Percentiles rank a stretch among this genome's conserved stretches.
Evolutionary conservation across 2,888 invertebrate genomes (phyloP).

Genomic region (Nephrotoma flavescens): DNA sequence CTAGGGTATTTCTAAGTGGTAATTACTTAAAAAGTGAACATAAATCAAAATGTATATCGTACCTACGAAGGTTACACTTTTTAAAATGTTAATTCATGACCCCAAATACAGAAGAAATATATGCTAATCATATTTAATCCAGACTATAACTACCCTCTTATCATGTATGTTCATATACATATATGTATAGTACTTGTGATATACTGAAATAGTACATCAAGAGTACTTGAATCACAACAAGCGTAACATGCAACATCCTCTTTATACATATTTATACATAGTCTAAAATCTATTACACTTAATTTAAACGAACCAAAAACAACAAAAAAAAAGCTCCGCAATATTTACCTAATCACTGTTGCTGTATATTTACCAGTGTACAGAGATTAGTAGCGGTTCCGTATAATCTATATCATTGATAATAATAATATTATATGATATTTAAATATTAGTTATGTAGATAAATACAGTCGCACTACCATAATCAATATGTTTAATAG

Average conservation of each 20-base stretch:
- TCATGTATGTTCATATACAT: neutral
- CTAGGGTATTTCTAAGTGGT: neutral
- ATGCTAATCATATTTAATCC: neutral
- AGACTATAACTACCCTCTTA: neutral
- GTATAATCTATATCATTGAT: neutral
- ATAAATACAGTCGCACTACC: neutral
- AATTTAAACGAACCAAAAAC: neutral
- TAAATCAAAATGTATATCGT: neutral
- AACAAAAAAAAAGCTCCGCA: neutral
- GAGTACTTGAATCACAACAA: neutral
- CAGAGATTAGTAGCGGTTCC: neutral
- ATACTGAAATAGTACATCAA: neutral
- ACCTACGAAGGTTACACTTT: too few relatives aligned
- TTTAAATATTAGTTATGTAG: neutral
- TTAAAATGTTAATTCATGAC: too few relatives aligned
- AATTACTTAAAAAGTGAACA: neutral
- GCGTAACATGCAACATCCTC: neutral
- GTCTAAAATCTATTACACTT: neutral
- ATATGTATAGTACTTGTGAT: neutral
- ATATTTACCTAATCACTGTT: neutral
- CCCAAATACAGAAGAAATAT: neutral
- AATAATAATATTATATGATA: neutral
- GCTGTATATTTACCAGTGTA: neutral
- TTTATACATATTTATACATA: neutral
- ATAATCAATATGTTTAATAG: neutral